Conservation (phyloP, 2,888 invertebrate species). For the Tortrix viridana region DNA sequence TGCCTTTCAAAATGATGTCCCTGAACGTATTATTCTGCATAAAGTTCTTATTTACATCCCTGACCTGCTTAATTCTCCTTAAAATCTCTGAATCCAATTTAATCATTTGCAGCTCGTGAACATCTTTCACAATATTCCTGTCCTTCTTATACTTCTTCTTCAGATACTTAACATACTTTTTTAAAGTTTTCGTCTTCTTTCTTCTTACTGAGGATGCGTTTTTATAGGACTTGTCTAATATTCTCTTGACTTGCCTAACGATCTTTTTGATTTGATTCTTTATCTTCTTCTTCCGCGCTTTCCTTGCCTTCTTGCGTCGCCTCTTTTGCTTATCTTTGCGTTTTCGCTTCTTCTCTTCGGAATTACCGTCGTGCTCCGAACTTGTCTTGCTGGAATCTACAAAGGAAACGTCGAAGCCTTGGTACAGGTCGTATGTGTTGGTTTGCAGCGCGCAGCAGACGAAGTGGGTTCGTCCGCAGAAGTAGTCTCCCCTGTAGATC, state of each 20-base stretch:
- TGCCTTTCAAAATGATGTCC: constrained; percentile 62
- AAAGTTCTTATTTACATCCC: constrained; percentile 56
- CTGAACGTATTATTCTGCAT: constrained; percentile 62
- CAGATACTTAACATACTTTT: constrained; percentile 63
- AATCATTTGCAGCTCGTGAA: constrained; percentile 60
- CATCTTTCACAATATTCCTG: constrained; percentile 58
- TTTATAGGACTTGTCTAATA: constrained; percentile 58
- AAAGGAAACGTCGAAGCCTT: constrained; percentile 70
- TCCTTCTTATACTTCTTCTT: constrained; percentile 67
- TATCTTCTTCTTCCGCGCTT: constrained; percentile 60
- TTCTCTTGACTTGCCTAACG: constrained; percentile 59
- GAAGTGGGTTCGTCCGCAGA: constrained; percentile 67
- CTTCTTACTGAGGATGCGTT: constrained; percentile 61
- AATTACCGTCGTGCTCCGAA: constrained; percentile 45
- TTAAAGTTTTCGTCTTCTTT: constrained; percentile 65
- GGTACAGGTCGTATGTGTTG: constrained; percentile 69
- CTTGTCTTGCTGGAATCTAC: constrained; percentile 59
- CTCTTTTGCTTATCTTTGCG: constrained; percentile 45
- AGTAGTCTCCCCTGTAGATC: constrained; percentile 68
- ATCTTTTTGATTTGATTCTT: constrained; percentile 61
- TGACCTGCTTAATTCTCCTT: constrained; percentile 55
- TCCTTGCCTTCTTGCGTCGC: constrained; percentile 50
- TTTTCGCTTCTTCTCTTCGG: constrained; percentile 46
- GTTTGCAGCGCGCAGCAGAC: constrained; percentile 66
- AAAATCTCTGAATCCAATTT: constrained; percentile 57